These are phyloP conservation scores for Tetranychus piercei DNA, from an alignment of 2,888 invertebrate species.

Conservation along the genomic window DNA sequence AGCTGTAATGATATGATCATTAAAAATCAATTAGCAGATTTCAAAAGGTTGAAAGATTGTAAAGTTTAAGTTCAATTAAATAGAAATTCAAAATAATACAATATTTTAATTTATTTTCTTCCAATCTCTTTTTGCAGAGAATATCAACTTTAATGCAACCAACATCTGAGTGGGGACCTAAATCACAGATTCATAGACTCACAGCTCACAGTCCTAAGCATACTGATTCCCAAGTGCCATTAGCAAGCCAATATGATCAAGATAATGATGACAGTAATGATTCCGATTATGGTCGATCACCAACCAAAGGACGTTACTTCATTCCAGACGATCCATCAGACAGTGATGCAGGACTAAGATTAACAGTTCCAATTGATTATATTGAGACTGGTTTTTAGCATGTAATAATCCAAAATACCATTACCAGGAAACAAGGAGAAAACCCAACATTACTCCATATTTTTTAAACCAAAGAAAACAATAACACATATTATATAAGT, in stretches of 20 bases:
- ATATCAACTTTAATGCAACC: slow-evolving; percentile 19
- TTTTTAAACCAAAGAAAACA: no score
- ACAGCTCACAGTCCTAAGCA: slow-evolving; percentile 29
- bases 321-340: not conserved
- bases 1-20: no score
- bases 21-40: no score
- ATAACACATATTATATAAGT: no score
- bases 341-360: slow-evolving; percentile 17
- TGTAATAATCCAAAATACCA: no score
- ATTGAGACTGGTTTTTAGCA: slow-evolving; percentile 23
- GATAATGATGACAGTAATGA: slow-evolving; percentile 5
- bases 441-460: no score
- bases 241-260: slow-evolving; percentile 25
- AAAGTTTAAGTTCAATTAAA: not conserved
- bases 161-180: slow-evolving; percentile 30
- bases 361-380: slow-evolving; percentile 22
- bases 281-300: not conserved
- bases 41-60: no score
- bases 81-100: not conserved
- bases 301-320: not conserved
- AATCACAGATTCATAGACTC: slow-evolving; percentile 28
- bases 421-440: no score
- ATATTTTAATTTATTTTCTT: not conserved
- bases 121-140: slow-evolving; percentile 18
- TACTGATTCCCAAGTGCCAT: slow-evolving; percentile 29